These are phyloP conservation scores for Ormia ochracea DNA, from an alignment of 2,888 invertebrate species.

Conservation along the genomic window DNA sequence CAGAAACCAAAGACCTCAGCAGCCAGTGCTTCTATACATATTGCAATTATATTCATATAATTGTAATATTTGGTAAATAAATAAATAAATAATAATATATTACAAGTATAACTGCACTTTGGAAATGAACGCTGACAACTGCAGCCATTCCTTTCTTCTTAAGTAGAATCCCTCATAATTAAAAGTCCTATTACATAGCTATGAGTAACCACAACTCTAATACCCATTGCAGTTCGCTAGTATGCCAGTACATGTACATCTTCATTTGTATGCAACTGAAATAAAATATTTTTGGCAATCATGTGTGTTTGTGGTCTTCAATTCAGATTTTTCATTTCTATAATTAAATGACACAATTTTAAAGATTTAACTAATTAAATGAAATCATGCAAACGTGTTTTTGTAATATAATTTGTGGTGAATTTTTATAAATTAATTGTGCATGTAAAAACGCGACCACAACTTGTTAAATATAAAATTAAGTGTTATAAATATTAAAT, in stretches of 20 bases:
- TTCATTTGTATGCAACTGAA: not conserved
- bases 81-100: too few species aligned
- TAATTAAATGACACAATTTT: conserved; percentile 13
- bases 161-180: too few species aligned
- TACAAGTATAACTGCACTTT: too few species aligned
- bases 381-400: conserved; percentile 24
- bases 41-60: too few species aligned
- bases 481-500: not conserved
- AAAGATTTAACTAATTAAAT: conserved; percentile 8
- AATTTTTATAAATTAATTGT: not conserved
- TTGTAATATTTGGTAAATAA: too few species aligned
- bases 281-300: not conserved
- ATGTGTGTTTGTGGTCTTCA: not conserved
- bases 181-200: too few species aligned
- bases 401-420: conserved; percentile 3
- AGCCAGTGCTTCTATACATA: too few species aligned
- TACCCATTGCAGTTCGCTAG: too few species aligned
- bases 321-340: not conserved
- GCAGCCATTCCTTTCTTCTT: too few species aligned
- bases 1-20: too few species aligned
- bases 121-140: too few species aligned
- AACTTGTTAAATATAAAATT: conserved; percentile 16
- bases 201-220: too few species aligned
- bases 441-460: conserved; percentile 17
- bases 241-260: not conserved